A percentile compares a stretch with the other conserved stretches of the same genome.
phyloP scores from a whole-genome alignment of 2,113 vertebrate species.

The Archocentrus centrarchus region DNA sequence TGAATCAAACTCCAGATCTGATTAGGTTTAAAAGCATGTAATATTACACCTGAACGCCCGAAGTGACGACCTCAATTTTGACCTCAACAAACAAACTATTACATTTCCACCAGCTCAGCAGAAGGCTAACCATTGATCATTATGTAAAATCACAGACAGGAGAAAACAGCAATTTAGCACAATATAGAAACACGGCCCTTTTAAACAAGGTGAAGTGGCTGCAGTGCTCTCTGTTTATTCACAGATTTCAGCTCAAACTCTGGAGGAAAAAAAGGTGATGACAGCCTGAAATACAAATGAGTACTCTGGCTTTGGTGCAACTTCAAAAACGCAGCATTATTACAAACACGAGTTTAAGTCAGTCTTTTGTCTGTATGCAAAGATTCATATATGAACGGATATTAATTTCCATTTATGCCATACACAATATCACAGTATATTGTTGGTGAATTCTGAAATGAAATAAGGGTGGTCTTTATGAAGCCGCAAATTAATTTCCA shows the following conservation, averaged over 20 bases:
- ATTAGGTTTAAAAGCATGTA: conserved; percentile 52
- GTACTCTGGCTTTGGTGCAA: not conserved
- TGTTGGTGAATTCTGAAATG: conserved; percentile 19
- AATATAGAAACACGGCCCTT: conserved; percentile 56
- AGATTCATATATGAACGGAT: conserved; percentile 21
- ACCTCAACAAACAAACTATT: conserved; percentile 61
- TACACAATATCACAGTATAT: conserved; percentile 4
- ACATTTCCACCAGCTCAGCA: conserved; percentile 70
- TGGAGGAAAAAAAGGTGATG: conserved; percentile 1
- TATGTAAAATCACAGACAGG: conserved; percentile 47
- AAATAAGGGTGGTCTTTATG: conserved; percentile 31
- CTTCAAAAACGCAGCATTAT: not conserved
- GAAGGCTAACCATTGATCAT: conserved; percentile 58
- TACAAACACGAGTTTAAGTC: not conserved
- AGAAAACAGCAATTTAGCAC: conserved; percentile 62
- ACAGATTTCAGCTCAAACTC: conserved; percentile 26
- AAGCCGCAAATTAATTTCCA: conserved; percentile 39
- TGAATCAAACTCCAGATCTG: conserved; percentile 7
- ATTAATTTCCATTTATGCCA: conserved; percentile 45
- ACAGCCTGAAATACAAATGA: conserved; percentile 15
- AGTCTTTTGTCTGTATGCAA: conserved; percentile 25
- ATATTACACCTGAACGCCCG: conserved; percentile 55
- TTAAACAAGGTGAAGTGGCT: conserved; percentile 43
- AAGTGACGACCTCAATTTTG: conserved; percentile 52
- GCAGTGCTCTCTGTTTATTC: not conserved